Evolutionary conservation across 2,113 vertebrate species (phyloP).

Genomic region (Ranitomeya imitator): DNA sequence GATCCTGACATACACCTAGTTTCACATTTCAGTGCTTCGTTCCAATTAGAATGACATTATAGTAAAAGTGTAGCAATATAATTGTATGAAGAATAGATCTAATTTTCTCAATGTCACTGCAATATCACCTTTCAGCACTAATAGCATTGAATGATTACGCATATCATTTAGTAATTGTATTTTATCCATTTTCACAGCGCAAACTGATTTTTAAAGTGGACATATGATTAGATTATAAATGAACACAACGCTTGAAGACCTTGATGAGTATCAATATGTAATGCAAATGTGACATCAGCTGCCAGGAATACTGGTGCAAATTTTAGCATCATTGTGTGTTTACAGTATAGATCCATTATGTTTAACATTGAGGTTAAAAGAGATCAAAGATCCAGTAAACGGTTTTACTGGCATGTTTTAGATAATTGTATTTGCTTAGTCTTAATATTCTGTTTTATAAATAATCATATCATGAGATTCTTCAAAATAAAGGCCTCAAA

Average conservation of each 20-base stretch:
- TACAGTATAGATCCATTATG: conserved; percentile 32
- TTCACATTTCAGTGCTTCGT: conserved; percentile 79
- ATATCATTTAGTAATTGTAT: conserved; percentile 80
- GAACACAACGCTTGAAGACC: conserved; percentile 59
- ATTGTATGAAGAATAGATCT: conserved; percentile 83
- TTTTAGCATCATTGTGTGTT: conserved; percentile 9
- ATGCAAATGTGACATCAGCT: conserved; percentile 61
- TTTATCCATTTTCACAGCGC: conserved; percentile 71
- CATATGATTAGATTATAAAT: conserved; percentile 72
- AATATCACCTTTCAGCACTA: conserved; percentile 79
- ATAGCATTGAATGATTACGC: conserved; percentile 76
- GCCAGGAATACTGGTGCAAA: conserved; percentile 31
- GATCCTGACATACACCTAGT: conserved; percentile 70
- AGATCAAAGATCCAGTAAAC: conserved; percentile 41
- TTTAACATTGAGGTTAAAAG: conserved; percentile 7
- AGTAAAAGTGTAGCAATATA: conserved; percentile 74
- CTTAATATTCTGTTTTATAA: background rate
- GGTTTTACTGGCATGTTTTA: background rate
- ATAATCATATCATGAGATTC: background rate
- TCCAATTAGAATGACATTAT: conserved; percentile 82
- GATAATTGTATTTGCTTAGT: conserved; percentile 2
- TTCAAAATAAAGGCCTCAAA: background rate
- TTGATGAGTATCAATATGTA: conserved; percentile 60
- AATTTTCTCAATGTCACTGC: conserved; percentile 84
- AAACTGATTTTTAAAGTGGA: conserved; percentile 67